phyloP scores from a whole-genome alignment of 2,888 invertebrate species.

The Frankliniella intonsa region DNA sequence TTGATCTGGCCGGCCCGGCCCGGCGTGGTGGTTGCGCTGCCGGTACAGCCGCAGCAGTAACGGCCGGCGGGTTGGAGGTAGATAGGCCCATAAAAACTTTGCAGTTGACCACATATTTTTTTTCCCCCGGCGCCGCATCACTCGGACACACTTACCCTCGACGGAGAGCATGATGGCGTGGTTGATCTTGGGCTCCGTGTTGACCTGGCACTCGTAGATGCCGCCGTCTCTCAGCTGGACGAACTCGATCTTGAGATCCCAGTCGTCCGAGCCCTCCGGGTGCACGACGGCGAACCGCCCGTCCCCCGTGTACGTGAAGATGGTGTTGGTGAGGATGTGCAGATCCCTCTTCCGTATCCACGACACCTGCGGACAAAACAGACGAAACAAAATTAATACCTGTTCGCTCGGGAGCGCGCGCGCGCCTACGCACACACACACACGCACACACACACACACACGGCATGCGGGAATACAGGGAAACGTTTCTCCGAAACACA shows the following conservation, averaged over 20 bases:
- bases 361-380: conserved; percentile 57
- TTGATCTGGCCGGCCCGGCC: neutral
- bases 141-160: conserved; percentile 58
- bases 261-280: conserved; percentile 78
- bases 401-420: too few species aligned
- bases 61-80: neutral
- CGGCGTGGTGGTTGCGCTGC: neutral
- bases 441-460: too few species aligned
- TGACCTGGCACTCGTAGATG: conserved; percentile 84
- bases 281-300: conserved; percentile 79
- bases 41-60: neutral
- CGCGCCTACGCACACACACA: too few species aligned
- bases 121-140: neutral
- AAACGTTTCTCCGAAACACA: too few species aligned
- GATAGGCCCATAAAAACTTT: too few species aligned
- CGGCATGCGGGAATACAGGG: too few species aligned
- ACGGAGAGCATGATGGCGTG: conserved; percentile 74
- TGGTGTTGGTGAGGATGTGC: conserved; percentile 78
- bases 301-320: conserved; percentile 84
- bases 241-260: conserved; percentile 78
- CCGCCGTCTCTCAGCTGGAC: conserved; percentile 80
- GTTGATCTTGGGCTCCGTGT: conserved; percentile 85
- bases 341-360: conserved; percentile 79
- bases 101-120: too few species aligned
- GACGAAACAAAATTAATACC: neutral